phyloP scores from a whole-genome alignment of 2,797 vertebrate species.

The Silurus aristotelis region DNA sequence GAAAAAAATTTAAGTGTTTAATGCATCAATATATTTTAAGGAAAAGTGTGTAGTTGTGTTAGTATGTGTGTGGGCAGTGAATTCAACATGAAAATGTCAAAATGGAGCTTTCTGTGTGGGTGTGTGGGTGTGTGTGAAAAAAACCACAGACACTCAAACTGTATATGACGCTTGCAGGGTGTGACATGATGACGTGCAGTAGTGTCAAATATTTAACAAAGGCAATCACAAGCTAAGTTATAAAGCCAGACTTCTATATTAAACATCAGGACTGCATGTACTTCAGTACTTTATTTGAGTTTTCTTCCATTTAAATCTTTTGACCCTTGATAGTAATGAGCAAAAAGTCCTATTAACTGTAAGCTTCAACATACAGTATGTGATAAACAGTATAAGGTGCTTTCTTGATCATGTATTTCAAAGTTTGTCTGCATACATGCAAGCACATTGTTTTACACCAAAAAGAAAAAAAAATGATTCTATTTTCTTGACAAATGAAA shows the following conservation, averaged over 20 bases:
- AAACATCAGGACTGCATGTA: not conserved
- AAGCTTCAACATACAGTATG: not conserved
- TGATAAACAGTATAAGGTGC: not conserved
- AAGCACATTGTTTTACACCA: not conserved
- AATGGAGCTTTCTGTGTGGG: not conserved
- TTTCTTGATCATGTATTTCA: not conserved
- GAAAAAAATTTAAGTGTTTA: not conserved
- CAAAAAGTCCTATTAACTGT: not conserved
- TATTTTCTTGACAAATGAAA: not conserved
- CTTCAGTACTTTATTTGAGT: not conserved
- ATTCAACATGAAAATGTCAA: no score
- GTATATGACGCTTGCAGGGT: conserved; percentile 15
- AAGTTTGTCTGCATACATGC: not conserved
- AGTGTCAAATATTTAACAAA: conserved; percentile 37
- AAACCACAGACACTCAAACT: not conserved
- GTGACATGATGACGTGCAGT: conserved; percentile 11
- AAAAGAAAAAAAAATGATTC: not conserved
- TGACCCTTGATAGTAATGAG: not conserved
- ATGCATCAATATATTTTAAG: not conserved
- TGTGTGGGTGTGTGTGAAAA: not conserved
- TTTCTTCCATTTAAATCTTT: not conserved
- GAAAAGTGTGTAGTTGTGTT: not conserved
- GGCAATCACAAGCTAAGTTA: not conserved
- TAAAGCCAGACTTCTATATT: not conserved
- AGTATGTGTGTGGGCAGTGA: not conserved